Percentiles rank a stretch among this genome's conserved stretches.
These are phyloP conservation scores for Ips typographus DNA, from an alignment of 1,140 invertebrate genomes.

Conservation along the genomic window DNA sequence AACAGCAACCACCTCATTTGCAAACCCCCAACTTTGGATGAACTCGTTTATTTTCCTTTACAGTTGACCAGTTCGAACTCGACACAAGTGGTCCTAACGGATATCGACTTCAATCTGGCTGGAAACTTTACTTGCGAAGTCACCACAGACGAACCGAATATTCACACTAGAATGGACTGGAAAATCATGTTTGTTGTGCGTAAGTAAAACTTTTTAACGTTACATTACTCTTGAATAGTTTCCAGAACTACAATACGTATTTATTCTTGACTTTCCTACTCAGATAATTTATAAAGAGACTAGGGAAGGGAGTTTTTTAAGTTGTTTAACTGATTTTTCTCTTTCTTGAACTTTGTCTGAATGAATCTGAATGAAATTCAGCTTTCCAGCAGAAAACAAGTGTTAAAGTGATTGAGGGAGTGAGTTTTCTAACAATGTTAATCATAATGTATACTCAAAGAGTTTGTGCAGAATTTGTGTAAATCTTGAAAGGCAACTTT, in stretches of 20 bases:
- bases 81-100: constrained; percentile 69
- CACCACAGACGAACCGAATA: constrained; percentile 75
- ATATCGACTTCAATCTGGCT: constrained; percentile 70
- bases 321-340: background rate
- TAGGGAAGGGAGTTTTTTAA: background rate
- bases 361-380: too few relatives aligned
- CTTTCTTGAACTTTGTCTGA: background rate
- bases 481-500: too few relatives aligned
- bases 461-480: too few relatives aligned
- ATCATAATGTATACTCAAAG: too few relatives aligned
- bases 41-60: constrained; percentile 27
- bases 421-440: too few relatives aligned
- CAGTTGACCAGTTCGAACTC: constrained; percentile 72
- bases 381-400: too few relatives aligned
- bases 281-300: background rate
- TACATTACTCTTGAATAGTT: constrained; percentile 9
- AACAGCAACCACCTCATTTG: too few relatives aligned
- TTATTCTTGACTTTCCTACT: background rate
- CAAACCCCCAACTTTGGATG: background rate
- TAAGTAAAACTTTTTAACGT: constrained; percentile 56
- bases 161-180: constrained; percentile 62
- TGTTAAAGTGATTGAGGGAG: too few relatives aligned
- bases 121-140: constrained; percentile 86
- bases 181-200: constrained; percentile 73
- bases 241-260: background rate